phyloP scores from a whole-genome alignment of 2,797 vertebrate species.

The Lacerta bilineata region DNA sequence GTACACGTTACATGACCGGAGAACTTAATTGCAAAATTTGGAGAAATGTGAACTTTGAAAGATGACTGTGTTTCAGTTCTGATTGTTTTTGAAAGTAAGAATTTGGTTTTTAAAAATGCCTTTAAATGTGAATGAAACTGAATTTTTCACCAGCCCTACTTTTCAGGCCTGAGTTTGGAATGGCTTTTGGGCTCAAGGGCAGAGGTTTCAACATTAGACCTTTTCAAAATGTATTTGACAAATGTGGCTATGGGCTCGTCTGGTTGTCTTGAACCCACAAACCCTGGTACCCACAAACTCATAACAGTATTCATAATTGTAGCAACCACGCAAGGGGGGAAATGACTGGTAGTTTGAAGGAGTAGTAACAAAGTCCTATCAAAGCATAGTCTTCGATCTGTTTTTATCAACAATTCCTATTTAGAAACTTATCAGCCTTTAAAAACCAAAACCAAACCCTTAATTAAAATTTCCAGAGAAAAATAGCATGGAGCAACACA shows the following conservation, averaged over 20 bases:
- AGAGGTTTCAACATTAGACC: neutral
- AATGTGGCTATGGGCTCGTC: neutral
- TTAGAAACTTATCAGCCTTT: neutral
- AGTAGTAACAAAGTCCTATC: neutral
- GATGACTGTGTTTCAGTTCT: too few relatives aligned
- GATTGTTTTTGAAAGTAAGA: too few relatives aligned
- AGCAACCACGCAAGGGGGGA: neutral
- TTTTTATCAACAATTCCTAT: neutral
- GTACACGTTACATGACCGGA: too few relatives aligned
- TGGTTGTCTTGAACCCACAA: too few relatives aligned
- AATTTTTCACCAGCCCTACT: too few relatives aligned
- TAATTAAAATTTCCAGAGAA: slow-evolving; percentile 4
- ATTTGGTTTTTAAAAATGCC: too few relatives aligned
- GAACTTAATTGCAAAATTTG: too few relatives aligned
- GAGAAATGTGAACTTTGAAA: too few relatives aligned
- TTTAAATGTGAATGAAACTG: too few relatives aligned
- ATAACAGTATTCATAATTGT: neutral
- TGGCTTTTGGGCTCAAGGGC: neutral
- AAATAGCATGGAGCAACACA: slow-evolving; percentile 14
- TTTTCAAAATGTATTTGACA: neutral
- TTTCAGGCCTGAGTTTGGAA: slow-evolving; percentile 1
- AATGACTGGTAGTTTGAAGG: neutral
- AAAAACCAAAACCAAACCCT: neutral
- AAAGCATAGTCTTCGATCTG: neutral
- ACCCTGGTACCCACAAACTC: neutral